Evolutionary conservation across 2,113 vertebrate species (phyloP), one percentile per base, ranked within the genome.

Genomic region (Eulemur rufifrons): DNA sequence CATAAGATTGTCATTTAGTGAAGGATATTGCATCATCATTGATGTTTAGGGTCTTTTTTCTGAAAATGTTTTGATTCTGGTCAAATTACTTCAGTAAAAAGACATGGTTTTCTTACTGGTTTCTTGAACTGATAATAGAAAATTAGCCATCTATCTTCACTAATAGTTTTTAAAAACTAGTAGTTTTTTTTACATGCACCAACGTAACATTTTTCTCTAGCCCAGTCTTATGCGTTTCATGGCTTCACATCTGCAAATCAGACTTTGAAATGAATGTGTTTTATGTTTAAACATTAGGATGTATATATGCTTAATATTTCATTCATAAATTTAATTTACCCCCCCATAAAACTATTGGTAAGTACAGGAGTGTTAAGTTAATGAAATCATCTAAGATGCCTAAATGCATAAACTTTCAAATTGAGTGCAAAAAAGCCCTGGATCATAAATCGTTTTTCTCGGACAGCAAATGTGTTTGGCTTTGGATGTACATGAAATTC

Each of bases 391-490:
- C 97, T 95, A 78, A 85, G 39, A 59, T 45, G 64, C 95, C 92
- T 97, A 97, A 97, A 85, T 91, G 86, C 85, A 37, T 94, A 97
- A 95, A 95, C 86, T 98, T 76, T 97, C 91, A 96, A 93, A 88
- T 61, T 78, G 94, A 97, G 95, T 86, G 76, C 97, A 96, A 96
- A 91, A 96, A 95, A 93, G 56, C 89, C 96, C 94, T 90, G 95
- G 97, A 98, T 97, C 71, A 81, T 94, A 97, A 97, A 96, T 94
- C 83, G 37, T 98, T 97, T 84, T 94, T 74, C 97, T 97, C 64
- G 39, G 97, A 97, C 95, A 97, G 89, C 96, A 94, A 97, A 96
- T 91, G 92, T 0, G 1, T 95, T 98, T 98, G 98, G 97, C 98
- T 97, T 92, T 98, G 97, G 96, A 95, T 85, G 87, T 7, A 91